A percentile compares a stretch with the other conserved stretches of the same genome.
These are phyloP conservation scores for Ennomos quercinarius DNA, from an alignment of 2,888 invertebrate genomes.

Conservation along the genomic window DNA sequence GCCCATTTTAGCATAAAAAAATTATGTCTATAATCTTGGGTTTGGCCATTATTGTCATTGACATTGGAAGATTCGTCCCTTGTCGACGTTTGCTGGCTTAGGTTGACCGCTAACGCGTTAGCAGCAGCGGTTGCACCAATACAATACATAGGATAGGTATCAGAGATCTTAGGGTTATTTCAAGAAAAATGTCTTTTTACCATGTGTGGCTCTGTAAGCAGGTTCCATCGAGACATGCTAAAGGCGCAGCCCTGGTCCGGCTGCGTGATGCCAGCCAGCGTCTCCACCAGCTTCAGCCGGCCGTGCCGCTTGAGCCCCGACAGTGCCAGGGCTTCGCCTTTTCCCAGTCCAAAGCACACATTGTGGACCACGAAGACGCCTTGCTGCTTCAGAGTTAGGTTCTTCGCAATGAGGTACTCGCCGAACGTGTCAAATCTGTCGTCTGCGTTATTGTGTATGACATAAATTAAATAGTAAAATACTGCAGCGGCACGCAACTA, in stretches of 20 bases:
- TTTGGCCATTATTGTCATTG: too few relatives aligned
- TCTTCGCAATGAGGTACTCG: constrained; percentile 59
- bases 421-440: constrained; percentile 59
- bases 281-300: constrained; percentile 55
- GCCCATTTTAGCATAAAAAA: too few relatives aligned
- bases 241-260: constrained; percentile 56
- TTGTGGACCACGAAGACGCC: constrained; percentile 51
- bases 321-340: constrained; percentile 66
- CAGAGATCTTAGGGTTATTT: too few relatives aligned
- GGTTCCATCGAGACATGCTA: constrained; percentile 61
- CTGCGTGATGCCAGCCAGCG: constrained; percentile 61
- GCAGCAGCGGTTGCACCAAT: too few relatives aligned
- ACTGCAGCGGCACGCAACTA: too few relatives aligned
- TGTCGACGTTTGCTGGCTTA: too few relatives aligned
- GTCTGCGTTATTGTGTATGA: constrained; percentile 33
- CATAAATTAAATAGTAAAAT: too few relatives aligned
- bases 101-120: too few relatives aligned
- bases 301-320: constrained; percentile 66
- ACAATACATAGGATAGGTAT: too few relatives aligned
- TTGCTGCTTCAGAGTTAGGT: constrained; percentile 46
- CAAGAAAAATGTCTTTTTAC: constrained; percentile 40
- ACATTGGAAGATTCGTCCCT: too few relatives aligned
- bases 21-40: too few relatives aligned
- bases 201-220: constrained; percentile 51
- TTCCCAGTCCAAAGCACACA: constrained; percentile 62